Evolutionary conservation across 35 echinoderm and acorn worm genomes (phyloP).

Genomic region (Apostichopus parvimensis): DNA sequence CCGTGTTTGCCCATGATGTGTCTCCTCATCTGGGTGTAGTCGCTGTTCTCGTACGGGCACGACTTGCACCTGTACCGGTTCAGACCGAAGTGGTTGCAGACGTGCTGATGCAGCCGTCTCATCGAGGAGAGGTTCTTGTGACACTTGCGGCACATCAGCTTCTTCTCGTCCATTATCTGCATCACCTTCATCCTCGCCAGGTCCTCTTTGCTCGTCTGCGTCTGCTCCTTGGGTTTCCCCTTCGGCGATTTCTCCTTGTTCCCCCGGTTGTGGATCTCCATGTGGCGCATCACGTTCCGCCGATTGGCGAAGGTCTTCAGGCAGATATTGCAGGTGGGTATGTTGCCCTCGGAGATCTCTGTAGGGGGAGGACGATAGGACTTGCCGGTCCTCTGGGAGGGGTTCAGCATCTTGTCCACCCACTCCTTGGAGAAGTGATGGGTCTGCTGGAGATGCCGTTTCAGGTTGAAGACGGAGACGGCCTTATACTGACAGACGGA

Average conservation of each 20-base stretch:
- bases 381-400: constrained; percentile 27
- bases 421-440: constrained; percentile 68
- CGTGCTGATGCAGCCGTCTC: constrained; percentile 82
- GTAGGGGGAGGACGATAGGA: neutral
- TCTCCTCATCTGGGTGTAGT: constrained; percentile 94
- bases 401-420: constrained; percentile 73
- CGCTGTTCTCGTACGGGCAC: constrained; percentile 87
- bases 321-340: constrained; percentile 82
- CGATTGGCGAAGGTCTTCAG: constrained; percentile 86
- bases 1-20: constrained; percentile 97
- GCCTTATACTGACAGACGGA: constrained; percentile 68
- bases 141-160: constrained; percentile 80
- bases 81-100: constrained; percentile 90
- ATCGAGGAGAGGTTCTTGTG: constrained; percentile 82
- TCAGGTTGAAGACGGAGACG: constrained; percentile 67
- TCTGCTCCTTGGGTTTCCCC: constrained; percentile 47
- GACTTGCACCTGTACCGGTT: constrained; percentile 87
- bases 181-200: constrained; percentile 72
- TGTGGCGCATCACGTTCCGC: constrained; percentile 88
- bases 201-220: constrained; percentile 59
- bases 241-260: constrained; percentile 30
- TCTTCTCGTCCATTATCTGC: constrained; percentile 91
- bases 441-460: constrained; percentile 69
- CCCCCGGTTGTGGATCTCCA: constrained; percentile 75
- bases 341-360: constrained; percentile 33